Evolutionary conservation across 2,113 vertebrate species (phyloP), one percentile per base, ranked within the genome.

Genomic region (Arenaria interpres): DNA sequence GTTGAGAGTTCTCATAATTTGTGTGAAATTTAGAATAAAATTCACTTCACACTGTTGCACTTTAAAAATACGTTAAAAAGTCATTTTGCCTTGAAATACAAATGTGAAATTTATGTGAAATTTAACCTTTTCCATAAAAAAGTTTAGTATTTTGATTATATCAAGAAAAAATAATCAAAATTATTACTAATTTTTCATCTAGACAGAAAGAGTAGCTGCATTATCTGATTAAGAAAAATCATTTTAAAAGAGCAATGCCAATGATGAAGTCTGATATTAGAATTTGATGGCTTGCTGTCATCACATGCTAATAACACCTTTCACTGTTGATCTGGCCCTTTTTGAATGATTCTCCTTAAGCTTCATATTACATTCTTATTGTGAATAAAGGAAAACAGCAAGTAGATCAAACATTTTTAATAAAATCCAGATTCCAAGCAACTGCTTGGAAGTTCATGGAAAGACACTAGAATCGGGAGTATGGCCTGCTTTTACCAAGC

Each of bases 261-360:
- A 6, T 35, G 43, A n/a, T 72, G 71, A 94, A 93, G 35, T 48
- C 35, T 48, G 62, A 35, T 82, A 83, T 4, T 72, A 79, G 62
- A 60, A 64, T 72, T 63, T 60, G 75, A 60, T 79, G 33, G 50
- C 66, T 91, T 91, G 62, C 64, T 80, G 68, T 96, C 95, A 77
- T 93, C 89, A 33, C 53, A 8, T 51, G 23, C 20, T 79, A 69
- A 89, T 91, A 76, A 22, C 46, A 59, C 48, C 27, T 72, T 79
- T 82, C 75, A 15, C 17, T 84, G 37, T 50, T 80, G 33, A 64
- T 57, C 45, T 72, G 72, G 12, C 32, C 27, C 22, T 77, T 80
- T 92, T 51, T 63, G 51, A 84, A 63, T 64, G 12, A 32, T 60
- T 43, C 37, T 77, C 32, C 37, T 62, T n/a, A 51, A 48, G 32